Evolutionary conservation across 2,888 invertebrate genomes (phyloP), one percentile per base, ranked within the genome.

Genomic region (Phorcus lineatus): DNA sequence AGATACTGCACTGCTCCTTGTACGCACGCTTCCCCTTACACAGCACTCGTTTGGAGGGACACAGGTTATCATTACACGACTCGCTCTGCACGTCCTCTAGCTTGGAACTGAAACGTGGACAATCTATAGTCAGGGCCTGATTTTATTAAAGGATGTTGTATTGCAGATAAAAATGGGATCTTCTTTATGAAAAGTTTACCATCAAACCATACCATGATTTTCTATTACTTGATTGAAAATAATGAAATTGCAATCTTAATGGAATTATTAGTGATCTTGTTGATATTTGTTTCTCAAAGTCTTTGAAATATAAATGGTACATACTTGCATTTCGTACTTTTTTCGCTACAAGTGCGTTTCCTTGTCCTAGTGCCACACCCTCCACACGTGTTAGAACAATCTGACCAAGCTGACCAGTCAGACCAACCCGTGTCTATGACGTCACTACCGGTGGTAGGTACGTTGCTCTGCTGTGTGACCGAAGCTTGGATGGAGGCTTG

Each of bases 321-420:
- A 67, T 78, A 87, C 87, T 84, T 81, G 77, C 90, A 90, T 17
- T 70, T 40, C 0, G 80, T 77, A 1, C 28, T 62, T 28, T 81
- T 80, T 31, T 82, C 78, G 31, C 81, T 74, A 80, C 90, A 90
- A 0, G 80, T 78, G 55, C 89, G 80, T 7, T 83, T 82, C 13
- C 88, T 80, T 2, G 79, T 81, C 77, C 87, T 86, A n/a, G 62
- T 82, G 6, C 88, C 88, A 75, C 90, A 90, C 7, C 91, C 90
- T 4, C 91, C 91, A 80, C 91, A 91, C 0, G 86, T 78, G 28
- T 80, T 75, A 1, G 88, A 85, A 74, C 91, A 91, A 22, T 78
- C 40, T 3, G 86, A 83, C 91, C 91, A 91, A 3, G 82, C 80
- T 0, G 85, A 81, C 91, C 91, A 91, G 2, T 75, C 76, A 24